Evolutionary conservation across 2,113 vertebrate species (phyloP), one percentile per base, ranked within the genome.

Genomic region (Sakesphorus luctuosus): DNA sequence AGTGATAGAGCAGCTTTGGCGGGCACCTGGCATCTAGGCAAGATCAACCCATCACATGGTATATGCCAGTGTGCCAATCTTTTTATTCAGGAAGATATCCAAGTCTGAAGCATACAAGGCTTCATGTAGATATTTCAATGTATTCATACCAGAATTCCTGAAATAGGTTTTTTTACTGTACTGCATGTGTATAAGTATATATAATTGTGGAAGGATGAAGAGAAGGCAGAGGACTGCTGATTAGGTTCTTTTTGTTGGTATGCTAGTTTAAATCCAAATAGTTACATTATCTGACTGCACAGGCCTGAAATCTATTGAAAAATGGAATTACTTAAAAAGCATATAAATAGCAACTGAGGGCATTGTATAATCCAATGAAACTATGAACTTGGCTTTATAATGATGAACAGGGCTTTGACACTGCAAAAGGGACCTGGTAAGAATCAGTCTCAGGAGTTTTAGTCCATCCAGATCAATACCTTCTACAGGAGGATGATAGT

Each of bases 161-260:
- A 84, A 47, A 77, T 55, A 74, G 17, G 17, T 66, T 65, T 93
- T 85, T 67, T 66, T 84, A n/a, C 26, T 2, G 1, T 35, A 18
- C 11, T 47, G 0, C 43, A 6, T n/a, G 15, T 47, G 4, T 86
- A 3, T 36, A 62, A 46, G 5, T 43, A 7, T 13, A 23, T n/a
- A 9, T 58, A 50, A 36, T 33, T 78, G 29, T 67, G 35, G 33
- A 93, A 94, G 23, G 76, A 26, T 38, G 50, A 77, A 58, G 33
- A 74, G 24, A 78, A 55, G 35, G 29, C 35, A 75, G 44, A 84
- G 15, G 47, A 61, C 33, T 77, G 43, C 38, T 89, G 76, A 67
- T 84, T 74, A 59, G 74, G 63, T 88, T 94, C 85, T 80, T 83
- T 87, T 73, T 53, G 50, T 38, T 86, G 68, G 47, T 88, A 50